phyloP scores from a whole-genome alignment of 2,797 vertebrate species.

The Varecia variegata region DNA sequence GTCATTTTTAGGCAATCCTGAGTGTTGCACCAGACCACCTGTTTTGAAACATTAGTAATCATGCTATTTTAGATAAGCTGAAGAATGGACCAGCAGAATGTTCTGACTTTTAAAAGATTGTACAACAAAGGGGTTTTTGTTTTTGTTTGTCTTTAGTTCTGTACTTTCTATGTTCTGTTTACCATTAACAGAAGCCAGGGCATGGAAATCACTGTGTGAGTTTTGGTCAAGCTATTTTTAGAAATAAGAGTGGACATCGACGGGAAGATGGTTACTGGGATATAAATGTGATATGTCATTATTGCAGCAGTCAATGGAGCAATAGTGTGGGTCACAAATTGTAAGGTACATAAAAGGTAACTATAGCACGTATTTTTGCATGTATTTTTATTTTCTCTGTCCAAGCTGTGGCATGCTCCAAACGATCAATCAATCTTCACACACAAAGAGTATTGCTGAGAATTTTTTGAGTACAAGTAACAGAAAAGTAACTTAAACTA shows the following conservation, averaged over 20 bases:
- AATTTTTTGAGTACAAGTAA: neutral
- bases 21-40: neutral
- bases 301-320: neutral
- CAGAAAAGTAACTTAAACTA: neutral
- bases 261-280: neutral
- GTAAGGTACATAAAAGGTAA: neutral
- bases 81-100: neutral
- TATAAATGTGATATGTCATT: neutral
- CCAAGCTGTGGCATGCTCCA: neutral
- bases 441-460: neutral
- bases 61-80: neutral
- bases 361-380: neutral
- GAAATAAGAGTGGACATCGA: neutral
- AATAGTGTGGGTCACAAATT: neutral
- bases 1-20: neutral
- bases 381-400: slow-evolving; percentile 1
- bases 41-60: neutral
- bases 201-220: neutral
- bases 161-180: neutral
- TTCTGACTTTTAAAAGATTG: neutral
- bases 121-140: neutral
- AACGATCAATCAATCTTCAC: neutral
- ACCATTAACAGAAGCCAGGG: neutral
- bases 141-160: neutral
- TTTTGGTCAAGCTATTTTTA: neutral